Conservation (phyloP, 2,113 vertebrate genomes). For the Saccopteryx leptura region DNA sequence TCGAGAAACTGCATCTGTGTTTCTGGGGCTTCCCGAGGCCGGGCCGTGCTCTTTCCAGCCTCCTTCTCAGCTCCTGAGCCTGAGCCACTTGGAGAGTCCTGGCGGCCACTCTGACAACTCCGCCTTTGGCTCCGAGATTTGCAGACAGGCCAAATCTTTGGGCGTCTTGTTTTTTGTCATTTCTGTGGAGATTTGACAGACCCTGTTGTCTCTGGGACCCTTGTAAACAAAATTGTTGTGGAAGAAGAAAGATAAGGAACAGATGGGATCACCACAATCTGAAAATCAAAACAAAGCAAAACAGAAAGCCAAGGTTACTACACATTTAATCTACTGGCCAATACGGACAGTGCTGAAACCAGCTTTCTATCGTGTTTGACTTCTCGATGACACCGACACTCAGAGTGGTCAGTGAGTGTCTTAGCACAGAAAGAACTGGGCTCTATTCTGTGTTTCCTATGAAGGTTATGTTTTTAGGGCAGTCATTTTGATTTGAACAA, state of each 20-base stretch:
- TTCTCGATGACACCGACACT: fast-evolving
- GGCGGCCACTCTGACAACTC: background rate
- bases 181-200: background rate
- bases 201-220: background rate
- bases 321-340: background rate
- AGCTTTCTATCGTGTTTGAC: background rate
- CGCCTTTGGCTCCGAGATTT: background rate
- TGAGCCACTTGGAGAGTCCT: background rate
- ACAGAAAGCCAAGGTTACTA: background rate
- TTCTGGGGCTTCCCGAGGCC: background rate
- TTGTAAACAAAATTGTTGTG: constrained; percentile 47
- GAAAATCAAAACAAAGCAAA: background rate
- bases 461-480: background rate
- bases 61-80: background rate
- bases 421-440: background rate
- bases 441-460: background rate
- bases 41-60: background rate
- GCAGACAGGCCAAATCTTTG: background rate
- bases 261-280: background rate
- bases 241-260: constrained; percentile 12
- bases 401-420: fast-evolving
- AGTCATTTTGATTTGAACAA: background rate
- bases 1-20: constrained; percentile 45
- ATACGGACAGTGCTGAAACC: fast-evolving
- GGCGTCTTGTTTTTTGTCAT: background rate